A percentile compares a stretch with the other conserved stretches of the same genome.
These are phyloP conservation scores for Reinhardtius hippoglossoides DNA, from an alignment of 2,113 vertebrate genomes.

Conservation along the genomic window DNA sequence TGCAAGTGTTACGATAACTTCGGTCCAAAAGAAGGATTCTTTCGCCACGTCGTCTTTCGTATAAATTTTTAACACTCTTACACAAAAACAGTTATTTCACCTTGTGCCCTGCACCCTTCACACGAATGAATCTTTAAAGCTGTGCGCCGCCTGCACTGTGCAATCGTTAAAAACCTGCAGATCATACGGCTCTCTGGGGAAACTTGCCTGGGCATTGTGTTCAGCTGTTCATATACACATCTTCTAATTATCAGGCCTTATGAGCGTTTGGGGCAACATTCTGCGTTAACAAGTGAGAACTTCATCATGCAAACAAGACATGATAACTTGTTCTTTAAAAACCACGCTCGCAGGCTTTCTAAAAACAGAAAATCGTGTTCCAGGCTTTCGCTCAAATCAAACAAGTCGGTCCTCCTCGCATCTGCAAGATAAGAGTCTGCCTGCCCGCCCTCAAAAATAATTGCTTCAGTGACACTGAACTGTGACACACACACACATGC, in stretches of 20 bases:
- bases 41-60: not conserved
- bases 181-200: slow-evolving; percentile 56
- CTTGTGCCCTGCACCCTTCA: slow-evolving; percentile 47
- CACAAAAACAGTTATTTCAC: slow-evolving; percentile 18
- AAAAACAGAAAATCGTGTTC: slow-evolving; percentile 11
- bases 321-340: slow-evolving; percentile 2
- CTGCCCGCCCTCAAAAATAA: not conserved
- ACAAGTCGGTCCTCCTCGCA: slow-evolving; percentile 3
- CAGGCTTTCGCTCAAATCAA: slow-evolving; percentile 24
- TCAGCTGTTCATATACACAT: slow-evolving; percentile 37
- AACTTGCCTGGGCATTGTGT: slow-evolving; percentile 35
- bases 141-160: slow-evolving; percentile 39
- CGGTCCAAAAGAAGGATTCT: not conserved
- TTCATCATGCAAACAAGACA: slow-evolving; percentile 50
- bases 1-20: not conserved
- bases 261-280: slow-evolving; percentile 59
- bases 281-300: slow-evolving; percentile 32
- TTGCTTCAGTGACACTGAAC: slow-evolving; percentile 13
- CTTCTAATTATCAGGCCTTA: slow-evolving; percentile 66
- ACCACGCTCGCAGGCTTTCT: not conserved
- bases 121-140: slow-evolving; percentile 43
- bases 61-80: slow-evolving; percentile 6
- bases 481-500: not conserved
- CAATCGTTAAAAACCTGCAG: slow-evolving; percentile 64
- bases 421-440: slow-evolving; percentile 21